A percentile compares a stretch with the other conserved stretches of the same genome.
Evolutionary conservation across 2,888 invertebrate species (phyloP).

Genomic region (Andricus quercusramuli): DNA sequence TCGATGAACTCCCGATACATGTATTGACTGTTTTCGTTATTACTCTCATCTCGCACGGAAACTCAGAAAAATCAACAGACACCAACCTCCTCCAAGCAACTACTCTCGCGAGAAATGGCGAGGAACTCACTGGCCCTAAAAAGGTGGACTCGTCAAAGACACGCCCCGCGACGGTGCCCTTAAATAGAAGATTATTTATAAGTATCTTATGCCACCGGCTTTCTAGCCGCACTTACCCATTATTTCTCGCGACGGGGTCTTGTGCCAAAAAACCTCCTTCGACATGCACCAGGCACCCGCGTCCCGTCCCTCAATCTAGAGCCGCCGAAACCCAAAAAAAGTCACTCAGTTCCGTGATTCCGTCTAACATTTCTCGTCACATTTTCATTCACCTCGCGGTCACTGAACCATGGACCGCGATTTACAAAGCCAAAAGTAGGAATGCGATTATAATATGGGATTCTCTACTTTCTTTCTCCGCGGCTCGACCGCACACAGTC

Average conservation of each 20-base stretch:
- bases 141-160: constrained; percentile 33
- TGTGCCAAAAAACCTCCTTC: not conserved
- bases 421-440: not conserved
- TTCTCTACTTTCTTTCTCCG: too few species aligned
- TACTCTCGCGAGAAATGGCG: not conserved
- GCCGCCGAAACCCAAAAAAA: constrained; percentile 10
- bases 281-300: constrained; percentile 7
- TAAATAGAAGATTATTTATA: constrained; percentile 66
- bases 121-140: not conserved
- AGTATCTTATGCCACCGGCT: constrained; percentile 56
- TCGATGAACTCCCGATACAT: constrained; percentile 21
- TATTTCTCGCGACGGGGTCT: constrained; percentile 26
- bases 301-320: not conserved
- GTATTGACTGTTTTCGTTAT: not conserved
- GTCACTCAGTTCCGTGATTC: not conserved
- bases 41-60: not conserved
- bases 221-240: constrained; percentile 48
- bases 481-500: too few species aligned
- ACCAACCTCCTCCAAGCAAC: constrained; percentile 4
- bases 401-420: constrained; percentile 23
- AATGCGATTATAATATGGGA: not conserved
- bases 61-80: not conserved
- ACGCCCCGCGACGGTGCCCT: constrained; percentile 55
- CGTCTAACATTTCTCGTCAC: not conserved
- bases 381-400: constrained; percentile 21